These are phyloP conservation scores for Eupithecia dodoneata DNA, from an alignment of 2,888 invertebrate species.

Conservation along the genomic window DNA sequence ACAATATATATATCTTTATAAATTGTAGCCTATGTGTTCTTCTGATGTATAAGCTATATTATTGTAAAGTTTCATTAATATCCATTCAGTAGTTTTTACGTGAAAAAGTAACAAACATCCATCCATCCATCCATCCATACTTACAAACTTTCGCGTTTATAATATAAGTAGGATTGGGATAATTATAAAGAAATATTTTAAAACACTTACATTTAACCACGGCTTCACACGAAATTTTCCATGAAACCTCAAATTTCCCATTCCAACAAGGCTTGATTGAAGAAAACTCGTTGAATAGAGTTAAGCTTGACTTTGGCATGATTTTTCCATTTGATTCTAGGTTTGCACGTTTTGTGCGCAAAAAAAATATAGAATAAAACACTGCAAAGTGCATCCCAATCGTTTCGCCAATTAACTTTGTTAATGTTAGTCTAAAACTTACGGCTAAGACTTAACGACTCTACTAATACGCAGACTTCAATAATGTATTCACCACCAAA, in stretches of 20 bases:
- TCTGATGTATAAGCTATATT: no score
- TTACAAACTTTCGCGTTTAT: no score
- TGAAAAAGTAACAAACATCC: no score
- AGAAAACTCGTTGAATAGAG: background rate
- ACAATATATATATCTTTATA: no score
- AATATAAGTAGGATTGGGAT: background rate
- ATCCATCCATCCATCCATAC: no score
- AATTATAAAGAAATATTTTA: background rate
- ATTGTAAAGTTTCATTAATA: no score
- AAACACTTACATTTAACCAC: background rate
- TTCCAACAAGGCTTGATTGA: background rate
- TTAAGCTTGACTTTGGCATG: background rate
- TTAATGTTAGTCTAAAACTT: background rate
- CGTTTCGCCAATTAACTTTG: background rate
- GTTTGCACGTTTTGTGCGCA: background rate
- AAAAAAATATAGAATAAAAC: background rate
- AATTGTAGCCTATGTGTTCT: no score
- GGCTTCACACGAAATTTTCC: background rate
- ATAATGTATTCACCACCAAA: constrained; percentile 67
- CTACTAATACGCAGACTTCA: constrained; percentile 8
- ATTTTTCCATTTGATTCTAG: background rate
- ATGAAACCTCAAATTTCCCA: background rate
- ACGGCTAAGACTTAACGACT: background rate
- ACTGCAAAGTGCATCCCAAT: background rate
- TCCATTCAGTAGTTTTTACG: no score